Evolutionary conservation across 2,797 vertebrate species (phyloP), one percentile per base, ranked within the genome.

Genomic region (Monodelphis domestica): DNA sequence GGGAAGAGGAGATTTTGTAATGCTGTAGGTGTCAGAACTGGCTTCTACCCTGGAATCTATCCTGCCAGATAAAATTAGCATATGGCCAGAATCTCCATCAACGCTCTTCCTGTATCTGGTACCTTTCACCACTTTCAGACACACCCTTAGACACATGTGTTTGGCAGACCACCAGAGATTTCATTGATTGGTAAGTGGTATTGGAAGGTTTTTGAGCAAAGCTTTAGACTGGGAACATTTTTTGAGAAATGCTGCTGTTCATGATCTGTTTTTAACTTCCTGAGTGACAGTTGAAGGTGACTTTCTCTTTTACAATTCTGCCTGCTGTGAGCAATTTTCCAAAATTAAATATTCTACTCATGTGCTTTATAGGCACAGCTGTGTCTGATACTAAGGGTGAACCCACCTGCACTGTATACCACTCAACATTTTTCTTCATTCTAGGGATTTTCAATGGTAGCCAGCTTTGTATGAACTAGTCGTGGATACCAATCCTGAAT

Each of bases 281-380:
- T 96, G 90, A 95, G 88, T 94, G 96, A 92, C 89, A 92, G 91
- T 56, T 95, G 92, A 97, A 96, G 95, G 97, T 97, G 95, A 96
- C 94, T 95, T 94, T 96, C 90, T 11, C 33, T 87, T 78, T 84
- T 88, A 53, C 9, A 30, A 54, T 91, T 88, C 78, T 92, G 90
- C 89, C 55, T 95, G 90, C 93, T 21, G 0, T 89, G 88, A 97
- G 95, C 94, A 84, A 88, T 91, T 96, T 96, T 95, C 92, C 95
- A 92, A 96, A 97, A 96, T 97, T 94, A 96, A 95, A 96, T 90
- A 88, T 93, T 55, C n/a, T 92, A 91, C 92, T 95, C 89, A 92
- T 96, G 93, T 63, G 87, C 93, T 90, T 96, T 89, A 92, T 95
- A 57, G 94, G 92, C 89, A 95, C 95, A 97, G 96, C 94, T 96